A percentile compares a stretch with the other conserved stretches of the same genome.
phyloP scores from a whole-genome alignment of 1,140 invertebrate species.

The Cotesia typhae region DNA sequence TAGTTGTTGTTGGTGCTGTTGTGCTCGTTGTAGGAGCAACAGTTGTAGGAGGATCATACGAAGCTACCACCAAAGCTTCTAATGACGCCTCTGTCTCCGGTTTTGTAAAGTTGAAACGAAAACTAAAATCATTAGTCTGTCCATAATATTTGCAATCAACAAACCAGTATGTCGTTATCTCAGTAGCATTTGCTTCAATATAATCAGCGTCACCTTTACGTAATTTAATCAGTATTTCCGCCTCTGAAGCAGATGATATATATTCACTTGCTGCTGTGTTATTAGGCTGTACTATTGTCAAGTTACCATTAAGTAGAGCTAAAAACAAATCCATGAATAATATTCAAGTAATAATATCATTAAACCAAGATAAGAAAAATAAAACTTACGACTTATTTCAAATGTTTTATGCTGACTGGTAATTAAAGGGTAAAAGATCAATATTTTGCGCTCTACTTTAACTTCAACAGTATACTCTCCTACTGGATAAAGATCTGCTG shows the following conservation, averaged over 20 bases:
- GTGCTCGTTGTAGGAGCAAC: slow-evolving; percentile 65
- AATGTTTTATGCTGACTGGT: slow-evolving; percentile 65
- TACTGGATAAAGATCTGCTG: slow-evolving; percentile 63
- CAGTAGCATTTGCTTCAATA: slow-evolving; percentile 70
- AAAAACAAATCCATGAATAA: slow-evolving; percentile 40
- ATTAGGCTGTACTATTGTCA: slow-evolving; percentile 71
- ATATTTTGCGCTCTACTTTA: slow-evolving; percentile 62
- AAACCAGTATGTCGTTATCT: slow-evolving; percentile 78
- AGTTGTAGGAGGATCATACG: slow-evolving; percentile 71
- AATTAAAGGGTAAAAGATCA: slow-evolving; percentile 53
- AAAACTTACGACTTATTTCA: slow-evolving; percentile 69
- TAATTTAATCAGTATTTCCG: slow-evolving; percentile 70
- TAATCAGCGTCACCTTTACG: slow-evolving; percentile 70
- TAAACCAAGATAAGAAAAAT: slow-evolving; percentile 24
- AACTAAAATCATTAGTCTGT: slow-evolving; percentile 69
- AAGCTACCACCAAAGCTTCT: slow-evolving; percentile 75
- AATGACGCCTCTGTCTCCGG: slow-evolving; percentile 71
- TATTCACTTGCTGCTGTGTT: slow-evolving; percentile 66
- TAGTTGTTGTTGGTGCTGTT: slow-evolving; percentile 39
- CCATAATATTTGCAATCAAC: slow-evolving; percentile 78
- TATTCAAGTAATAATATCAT: slow-evolving; percentile 28
- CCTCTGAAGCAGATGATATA: slow-evolving; percentile 69
- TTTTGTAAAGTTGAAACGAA: slow-evolving; percentile 72
- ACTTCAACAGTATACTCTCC: slow-evolving; percentile 73
- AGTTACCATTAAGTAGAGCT: slow-evolving; percentile 73